A percentile compares a stretch with the other conserved stretches of the same genome.
These are phyloP conservation scores for Myotis davidii DNA, from an alignment of 2,113 vertebrate species.

Conservation along the genomic window DNA sequence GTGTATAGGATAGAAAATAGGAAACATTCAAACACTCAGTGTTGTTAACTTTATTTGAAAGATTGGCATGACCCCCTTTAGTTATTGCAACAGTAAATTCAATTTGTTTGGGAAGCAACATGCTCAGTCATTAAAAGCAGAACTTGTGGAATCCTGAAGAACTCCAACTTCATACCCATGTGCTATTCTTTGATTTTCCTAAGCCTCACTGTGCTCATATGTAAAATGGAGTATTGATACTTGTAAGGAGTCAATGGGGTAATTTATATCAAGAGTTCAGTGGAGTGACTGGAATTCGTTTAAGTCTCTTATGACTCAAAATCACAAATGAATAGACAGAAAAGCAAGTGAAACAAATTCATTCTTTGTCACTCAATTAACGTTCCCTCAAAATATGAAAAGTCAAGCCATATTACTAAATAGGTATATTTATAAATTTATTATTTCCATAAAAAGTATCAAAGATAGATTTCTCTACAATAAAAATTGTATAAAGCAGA, in stretches of 20 bases:
- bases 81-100: background rate
- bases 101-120: background rate
- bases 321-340: background rate
- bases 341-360: background rate
- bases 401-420: slow-evolving; percentile 8
- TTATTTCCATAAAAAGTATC: slow-evolving; percentile 51
- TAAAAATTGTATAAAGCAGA: background rate
- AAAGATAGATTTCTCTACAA: background rate
- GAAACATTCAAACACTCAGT: background rate
- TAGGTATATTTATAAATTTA: background rate
- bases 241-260: background rate
- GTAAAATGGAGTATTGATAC: background rate
- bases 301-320: background rate
- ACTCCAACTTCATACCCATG: background rate
- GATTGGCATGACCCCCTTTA: background rate
- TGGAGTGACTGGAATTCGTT: background rate
- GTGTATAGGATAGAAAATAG: background rate
- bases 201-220: background rate
- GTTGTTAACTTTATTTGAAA: background rate
- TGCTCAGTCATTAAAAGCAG: background rate
- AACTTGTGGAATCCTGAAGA: background rate
- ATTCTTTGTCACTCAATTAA: background rate
- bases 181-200: background rate
- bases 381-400: background rate
- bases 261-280: background rate